A percentile compares a stretch with the other conserved stretches of the same genome.
phyloP scores from a whole-genome alignment of 2,888 invertebrate species.

The Lasioglossum lativentre region DNA sequence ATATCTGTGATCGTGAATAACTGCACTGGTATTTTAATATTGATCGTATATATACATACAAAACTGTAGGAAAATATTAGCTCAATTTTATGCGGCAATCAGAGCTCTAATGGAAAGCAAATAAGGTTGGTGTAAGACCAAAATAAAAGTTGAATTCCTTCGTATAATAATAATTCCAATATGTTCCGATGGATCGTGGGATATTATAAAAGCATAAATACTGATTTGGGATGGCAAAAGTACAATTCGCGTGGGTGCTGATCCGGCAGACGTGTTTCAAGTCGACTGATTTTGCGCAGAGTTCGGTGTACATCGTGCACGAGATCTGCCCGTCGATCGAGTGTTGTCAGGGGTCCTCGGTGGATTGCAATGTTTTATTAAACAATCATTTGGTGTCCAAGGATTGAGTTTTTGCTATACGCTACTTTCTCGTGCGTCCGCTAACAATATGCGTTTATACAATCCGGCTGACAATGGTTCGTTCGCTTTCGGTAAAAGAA shows the following conservation, averaged over 20 bases:
- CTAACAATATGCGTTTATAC: constrained; percentile 33
- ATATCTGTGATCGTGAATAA: neutral
- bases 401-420: constrained; percentile 59
- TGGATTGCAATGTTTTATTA: constrained; percentile 75
- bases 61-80: neutral
- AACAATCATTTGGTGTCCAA: constrained; percentile 66
- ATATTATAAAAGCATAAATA: constrained; percentile 1
- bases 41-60: neutral
- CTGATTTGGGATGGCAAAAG: neutral
- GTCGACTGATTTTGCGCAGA: neutral
- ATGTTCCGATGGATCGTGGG: neutral
- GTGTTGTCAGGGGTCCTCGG: constrained; percentile 70
- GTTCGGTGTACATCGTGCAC: constrained; percentile 30
- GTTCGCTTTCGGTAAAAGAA: constrained; percentile 25
- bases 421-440: constrained; percentile 54
- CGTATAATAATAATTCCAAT: neutral
- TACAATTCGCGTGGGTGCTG: neutral
- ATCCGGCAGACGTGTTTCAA: neutral
- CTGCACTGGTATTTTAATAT: neutral
- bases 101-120: neutral
- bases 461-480: constrained; percentile 36
- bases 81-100: neutral
- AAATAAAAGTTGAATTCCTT: neutral
- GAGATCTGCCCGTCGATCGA: constrained; percentile 62
- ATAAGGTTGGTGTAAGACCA: neutral